These are phyloP conservation scores for Eubasilissa regina DNA, from an alignment of 1,140 invertebrate genomes.

Conservation along the genomic window DNA sequence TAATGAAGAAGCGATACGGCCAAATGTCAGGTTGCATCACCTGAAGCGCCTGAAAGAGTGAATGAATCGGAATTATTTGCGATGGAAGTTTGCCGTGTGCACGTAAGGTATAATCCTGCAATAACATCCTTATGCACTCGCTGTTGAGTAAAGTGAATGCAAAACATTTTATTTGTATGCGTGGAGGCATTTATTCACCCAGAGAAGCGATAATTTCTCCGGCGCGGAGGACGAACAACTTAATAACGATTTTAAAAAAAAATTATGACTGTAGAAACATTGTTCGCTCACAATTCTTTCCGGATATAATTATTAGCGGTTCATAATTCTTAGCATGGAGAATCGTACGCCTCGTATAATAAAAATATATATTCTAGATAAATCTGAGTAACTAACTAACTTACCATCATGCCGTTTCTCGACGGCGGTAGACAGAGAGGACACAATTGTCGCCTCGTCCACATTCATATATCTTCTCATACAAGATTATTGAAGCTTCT, in stretches of 20 bases:
- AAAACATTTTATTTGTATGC: constrained; percentile 42
- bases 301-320: too few species aligned
- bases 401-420: too few species aligned
- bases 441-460: too few species aligned
- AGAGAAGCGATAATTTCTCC: constrained; percentile 38
- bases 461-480: too few species aligned
- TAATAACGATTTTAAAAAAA: background rate
- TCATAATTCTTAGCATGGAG: too few species aligned
- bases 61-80: constrained; percentile 4
- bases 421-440: too few species aligned
- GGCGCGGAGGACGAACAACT: background rate
- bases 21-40: background rate
- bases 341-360: too few species aligned
- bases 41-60: background rate
- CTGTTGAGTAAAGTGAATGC: constrained; percentile 41
- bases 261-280: background rate
- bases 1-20: too few species aligned
- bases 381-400: too few species aligned
- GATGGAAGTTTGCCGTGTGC: background rate
- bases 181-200: constrained; percentile 35
- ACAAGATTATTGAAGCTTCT: too few species aligned
- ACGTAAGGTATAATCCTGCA: constrained; percentile 2
- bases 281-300: too few species aligned
- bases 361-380: too few species aligned
- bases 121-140: constrained; percentile 24